Conservation (phyloP, 2,113 vertebrate species). For the Chroicocephalus ridibundus region DNA sequence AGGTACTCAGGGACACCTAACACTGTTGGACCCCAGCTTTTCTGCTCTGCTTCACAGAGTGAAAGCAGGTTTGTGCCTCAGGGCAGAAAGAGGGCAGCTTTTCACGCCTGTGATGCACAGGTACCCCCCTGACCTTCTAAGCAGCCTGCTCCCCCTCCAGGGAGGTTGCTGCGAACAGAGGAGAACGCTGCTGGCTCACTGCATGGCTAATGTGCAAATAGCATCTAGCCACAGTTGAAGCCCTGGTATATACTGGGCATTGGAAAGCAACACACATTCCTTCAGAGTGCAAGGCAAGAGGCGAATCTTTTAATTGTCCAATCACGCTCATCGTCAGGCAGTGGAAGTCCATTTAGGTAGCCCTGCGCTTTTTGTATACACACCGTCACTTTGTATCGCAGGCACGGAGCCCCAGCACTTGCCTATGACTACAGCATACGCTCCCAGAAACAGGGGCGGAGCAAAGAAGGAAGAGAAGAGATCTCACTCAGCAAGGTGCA, state of each 20-base stretch:
- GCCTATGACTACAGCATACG: not conserved
- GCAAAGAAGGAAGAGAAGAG: not conserved
- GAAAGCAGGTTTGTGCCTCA: slow-evolving; percentile 23
- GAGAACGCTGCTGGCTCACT: not conserved
- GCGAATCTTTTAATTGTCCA: not conserved
- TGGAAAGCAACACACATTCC: not conserved
- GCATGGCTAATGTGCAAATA: not conserved
- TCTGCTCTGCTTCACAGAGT: not conserved
- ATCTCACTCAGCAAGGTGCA: not conserved
- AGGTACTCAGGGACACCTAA: not conserved
- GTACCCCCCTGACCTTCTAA: not conserved
- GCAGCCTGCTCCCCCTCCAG: not conserved
- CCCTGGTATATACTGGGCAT: not conserved
- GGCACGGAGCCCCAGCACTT: not conserved
- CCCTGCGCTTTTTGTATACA: not conserved
- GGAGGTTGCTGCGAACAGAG: not conserved
- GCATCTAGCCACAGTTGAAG: not conserved
- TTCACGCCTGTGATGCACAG: not conserved
- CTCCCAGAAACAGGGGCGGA: not conserved
- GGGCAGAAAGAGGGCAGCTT: slow-evolving; percentile 8
- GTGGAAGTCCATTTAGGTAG: not conserved
- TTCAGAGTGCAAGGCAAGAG: not conserved
- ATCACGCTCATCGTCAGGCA: not conserved
- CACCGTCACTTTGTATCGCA: not conserved
- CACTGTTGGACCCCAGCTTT: not conserved